Conservation (phyloP, 1,140 invertebrate species). For the Saccostrea glomerata region DNA sequence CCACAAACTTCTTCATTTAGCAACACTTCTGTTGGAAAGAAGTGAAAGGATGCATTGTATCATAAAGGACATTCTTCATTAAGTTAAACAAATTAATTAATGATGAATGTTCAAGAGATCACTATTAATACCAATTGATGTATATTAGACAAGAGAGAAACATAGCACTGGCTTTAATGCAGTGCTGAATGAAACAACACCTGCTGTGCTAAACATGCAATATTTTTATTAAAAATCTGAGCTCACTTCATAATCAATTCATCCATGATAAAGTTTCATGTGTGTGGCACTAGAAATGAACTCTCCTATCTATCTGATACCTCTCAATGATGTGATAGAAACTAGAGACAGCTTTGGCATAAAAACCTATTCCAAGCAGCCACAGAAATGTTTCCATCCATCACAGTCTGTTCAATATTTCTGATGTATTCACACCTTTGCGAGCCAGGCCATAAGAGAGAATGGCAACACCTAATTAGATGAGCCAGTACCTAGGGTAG, state of each 20-base stretch:
- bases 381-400: conserved; percentile 9
- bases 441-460: background rate
- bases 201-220: background rate
- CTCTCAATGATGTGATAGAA: conserved; percentile 30
- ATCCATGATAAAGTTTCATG: conserved; percentile 28
- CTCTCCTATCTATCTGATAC: conserved; percentile 10
- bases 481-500: background rate
- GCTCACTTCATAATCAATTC: conserved; percentile 28
- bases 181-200: conserved; percentile 15
- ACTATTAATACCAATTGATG: background rate
- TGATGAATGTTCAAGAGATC: background rate
- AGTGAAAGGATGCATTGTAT: background rate
- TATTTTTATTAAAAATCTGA: conserved; percentile 11
- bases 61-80: background rate
- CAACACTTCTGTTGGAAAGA: background rate
- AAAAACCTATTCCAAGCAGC: background rate
- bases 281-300: conserved; percentile 9
- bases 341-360: conserved; percentile 23
- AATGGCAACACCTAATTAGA: background rate
- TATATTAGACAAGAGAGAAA: background rate
- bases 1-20: conserved; percentile 21
- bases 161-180: background rate
- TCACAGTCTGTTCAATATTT: background rate
- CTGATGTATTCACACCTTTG: conserved; percentile 17
- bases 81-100: conserved; percentile 6